phyloP scores from a whole-genome alignment of 1,140 invertebrate genomes.

The Drosophila cardini region DNA sequence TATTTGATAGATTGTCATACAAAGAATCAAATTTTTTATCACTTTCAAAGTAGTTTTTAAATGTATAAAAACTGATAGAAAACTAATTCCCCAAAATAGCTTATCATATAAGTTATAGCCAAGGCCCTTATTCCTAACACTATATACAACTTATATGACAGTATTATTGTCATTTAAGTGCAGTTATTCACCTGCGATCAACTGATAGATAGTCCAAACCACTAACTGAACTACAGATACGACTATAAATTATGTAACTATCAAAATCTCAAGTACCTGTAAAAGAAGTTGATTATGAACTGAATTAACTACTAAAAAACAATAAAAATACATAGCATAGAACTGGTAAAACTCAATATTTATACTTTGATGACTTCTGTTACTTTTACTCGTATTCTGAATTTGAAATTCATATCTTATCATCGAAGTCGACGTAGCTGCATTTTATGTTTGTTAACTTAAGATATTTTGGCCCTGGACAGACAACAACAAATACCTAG shows the following conservation, averaged over 20 bases:
- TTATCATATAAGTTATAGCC: background rate
- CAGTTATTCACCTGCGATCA: background rate
- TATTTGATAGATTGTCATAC: background rate
- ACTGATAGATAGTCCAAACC: background rate
- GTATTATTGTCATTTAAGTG: slow-evolving; percentile 4
- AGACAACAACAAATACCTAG: slow-evolving; percentile 22
- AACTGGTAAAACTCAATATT: background rate
- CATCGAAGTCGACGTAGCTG: slow-evolving; percentile 15
- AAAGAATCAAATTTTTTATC: too few relatives aligned
- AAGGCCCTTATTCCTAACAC: background rate
- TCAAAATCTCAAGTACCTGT: background rate
- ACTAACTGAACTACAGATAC: background rate
- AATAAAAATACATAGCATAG: background rate
- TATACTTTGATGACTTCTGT: slow-evolving; percentile 15
- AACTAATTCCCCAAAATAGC: too few relatives aligned
- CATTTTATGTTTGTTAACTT: slow-evolving; percentile 53
- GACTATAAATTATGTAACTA: background rate
- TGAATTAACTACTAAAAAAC: background rate
- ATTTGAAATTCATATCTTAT: slow-evolving; percentile 53
- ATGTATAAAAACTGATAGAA: too few relatives aligned
- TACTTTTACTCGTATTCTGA: slow-evolving; percentile 7
- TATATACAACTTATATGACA: background rate
- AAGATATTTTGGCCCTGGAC: slow-evolving; percentile 53
- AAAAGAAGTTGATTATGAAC: background rate
- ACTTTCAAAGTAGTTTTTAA: too few relatives aligned